A percentile compares a stretch with the other conserved stretches of the same genome.
Conservation (phyloP, 2,113 vertebrate species). For the Odontophorus gujanensis region DNA sequence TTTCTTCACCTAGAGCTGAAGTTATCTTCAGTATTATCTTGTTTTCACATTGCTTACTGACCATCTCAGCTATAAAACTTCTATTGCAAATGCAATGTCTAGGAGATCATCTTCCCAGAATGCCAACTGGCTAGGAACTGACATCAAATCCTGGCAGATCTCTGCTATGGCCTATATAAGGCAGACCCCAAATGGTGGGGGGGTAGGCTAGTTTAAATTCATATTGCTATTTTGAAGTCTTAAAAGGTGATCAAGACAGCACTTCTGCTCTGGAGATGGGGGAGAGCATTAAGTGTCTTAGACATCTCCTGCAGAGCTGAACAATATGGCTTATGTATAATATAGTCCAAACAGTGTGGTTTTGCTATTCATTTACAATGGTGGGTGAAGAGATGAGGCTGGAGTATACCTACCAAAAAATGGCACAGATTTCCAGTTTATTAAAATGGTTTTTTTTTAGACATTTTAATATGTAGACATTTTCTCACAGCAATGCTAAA, state of each 20-base stretch:
- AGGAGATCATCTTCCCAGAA: not conserved
- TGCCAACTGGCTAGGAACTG: not conserved
- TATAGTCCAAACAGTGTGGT: not conserved
- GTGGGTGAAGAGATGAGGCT: not conserved
- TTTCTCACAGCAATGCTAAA: not conserved
- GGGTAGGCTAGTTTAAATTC: not conserved
- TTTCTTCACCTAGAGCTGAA: not conserved
- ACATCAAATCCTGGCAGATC: not conserved
- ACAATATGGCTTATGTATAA: no score
- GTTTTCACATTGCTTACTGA: not conserved
- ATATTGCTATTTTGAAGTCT: not conserved
- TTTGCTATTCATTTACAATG: not conserved
- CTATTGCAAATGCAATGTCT: not conserved
- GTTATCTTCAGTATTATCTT: not conserved
- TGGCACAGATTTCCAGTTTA: no score
- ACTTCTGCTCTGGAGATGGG: not conserved
- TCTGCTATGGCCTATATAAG: not conserved
- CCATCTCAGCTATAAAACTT: not conserved
- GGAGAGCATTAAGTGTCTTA: not conserved
- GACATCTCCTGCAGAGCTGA: not conserved
- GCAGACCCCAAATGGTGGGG: not conserved
- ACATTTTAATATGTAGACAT: not conserved
- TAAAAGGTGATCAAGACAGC: not conserved
- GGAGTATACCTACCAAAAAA: not conserved
- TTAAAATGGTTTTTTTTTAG: no score